Evolutionary conservation across 2,113 vertebrate species (phyloP).

Genomic region (Sturnira hondurensis): DNA sequence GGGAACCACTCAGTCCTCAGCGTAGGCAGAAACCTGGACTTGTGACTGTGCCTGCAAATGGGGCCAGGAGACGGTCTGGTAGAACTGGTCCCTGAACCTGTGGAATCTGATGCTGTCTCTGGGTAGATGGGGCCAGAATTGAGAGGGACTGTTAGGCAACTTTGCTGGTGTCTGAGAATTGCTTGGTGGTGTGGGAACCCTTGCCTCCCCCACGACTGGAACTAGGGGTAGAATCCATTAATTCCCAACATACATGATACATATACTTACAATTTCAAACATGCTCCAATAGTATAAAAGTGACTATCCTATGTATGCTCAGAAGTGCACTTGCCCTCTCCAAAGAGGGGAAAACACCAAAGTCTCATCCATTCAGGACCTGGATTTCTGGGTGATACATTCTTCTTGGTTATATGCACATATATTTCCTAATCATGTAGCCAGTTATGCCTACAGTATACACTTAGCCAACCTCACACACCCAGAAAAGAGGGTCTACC

Average conservation of each 20-base stretch:
- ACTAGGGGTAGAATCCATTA: background rate
- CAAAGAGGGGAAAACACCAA: background rate
- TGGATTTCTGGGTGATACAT: background rate
- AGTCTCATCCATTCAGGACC: background rate
- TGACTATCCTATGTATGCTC: background rate
- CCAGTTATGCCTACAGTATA: background rate
- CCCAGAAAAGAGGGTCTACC: background rate
- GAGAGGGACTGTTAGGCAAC: background rate
- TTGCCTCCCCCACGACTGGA: background rate
- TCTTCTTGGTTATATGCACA: background rate
- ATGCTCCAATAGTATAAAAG: background rate
- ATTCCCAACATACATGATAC: background rate
- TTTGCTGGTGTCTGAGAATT: background rate
- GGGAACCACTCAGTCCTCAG: background rate
- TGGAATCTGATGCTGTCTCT: background rate
- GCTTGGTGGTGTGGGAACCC: background rate
- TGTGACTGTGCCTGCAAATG: background rate
- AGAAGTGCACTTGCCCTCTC: background rate
- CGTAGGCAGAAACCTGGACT: too few relatives aligned
- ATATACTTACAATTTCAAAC: background rate
- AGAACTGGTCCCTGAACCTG: background rate
- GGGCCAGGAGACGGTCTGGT: too few relatives aligned
- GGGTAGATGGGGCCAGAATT: background rate
- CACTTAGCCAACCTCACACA: background rate
- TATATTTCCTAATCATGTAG: background rate